A percentile compares a stretch with the other conserved stretches of the same genome.
Conservation (phyloP, 2,888 invertebrate species). For the Lepidonotus clava region DNA sequence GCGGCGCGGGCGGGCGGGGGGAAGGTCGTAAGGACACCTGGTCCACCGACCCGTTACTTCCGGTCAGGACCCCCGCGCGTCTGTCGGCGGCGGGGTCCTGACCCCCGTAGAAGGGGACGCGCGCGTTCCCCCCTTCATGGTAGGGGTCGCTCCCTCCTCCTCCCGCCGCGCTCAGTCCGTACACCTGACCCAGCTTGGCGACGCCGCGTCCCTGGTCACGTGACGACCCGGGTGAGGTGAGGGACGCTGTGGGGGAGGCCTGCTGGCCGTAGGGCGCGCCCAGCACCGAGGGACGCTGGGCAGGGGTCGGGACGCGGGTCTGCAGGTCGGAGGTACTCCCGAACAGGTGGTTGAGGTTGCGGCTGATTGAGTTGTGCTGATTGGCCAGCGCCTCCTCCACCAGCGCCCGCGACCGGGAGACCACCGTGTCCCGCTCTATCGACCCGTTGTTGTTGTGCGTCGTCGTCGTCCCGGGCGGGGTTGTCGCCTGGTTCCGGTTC, state of each 20-base stretch:
- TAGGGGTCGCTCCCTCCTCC: background rate
- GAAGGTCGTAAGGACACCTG: background rate
- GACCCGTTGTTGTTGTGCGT: constrained; percentile 40
- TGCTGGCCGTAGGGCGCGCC: constrained; percentile 18
- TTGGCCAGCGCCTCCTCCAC: constrained; percentile 39
- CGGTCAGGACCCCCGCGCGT: background rate
- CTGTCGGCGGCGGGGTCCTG: background rate
- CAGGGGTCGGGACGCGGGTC: no score
- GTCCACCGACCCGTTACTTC: background rate
- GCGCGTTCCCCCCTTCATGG: background rate
- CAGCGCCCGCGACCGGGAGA: constrained; percentile 6
- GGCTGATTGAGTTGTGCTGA: constrained; percentile 42
- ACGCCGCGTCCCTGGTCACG: background rate
- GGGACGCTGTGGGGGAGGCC: background rate
- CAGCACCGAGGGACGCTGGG: background rate
- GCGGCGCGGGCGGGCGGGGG: background rate
- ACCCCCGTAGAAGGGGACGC: background rate
- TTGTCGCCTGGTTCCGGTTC: background rate
- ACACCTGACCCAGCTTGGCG: constrained; percentile 60
- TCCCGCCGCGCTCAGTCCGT: constrained; percentile 55
- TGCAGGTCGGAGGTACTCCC: background rate
- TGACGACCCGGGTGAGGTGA: background rate
- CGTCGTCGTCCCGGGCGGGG: background rate
- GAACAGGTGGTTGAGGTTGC: background rate
- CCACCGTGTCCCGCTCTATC: constrained; percentile 40